Conservation (phyloP, 2,797 vertebrate species). For the Chrosomus eos region DNA sequence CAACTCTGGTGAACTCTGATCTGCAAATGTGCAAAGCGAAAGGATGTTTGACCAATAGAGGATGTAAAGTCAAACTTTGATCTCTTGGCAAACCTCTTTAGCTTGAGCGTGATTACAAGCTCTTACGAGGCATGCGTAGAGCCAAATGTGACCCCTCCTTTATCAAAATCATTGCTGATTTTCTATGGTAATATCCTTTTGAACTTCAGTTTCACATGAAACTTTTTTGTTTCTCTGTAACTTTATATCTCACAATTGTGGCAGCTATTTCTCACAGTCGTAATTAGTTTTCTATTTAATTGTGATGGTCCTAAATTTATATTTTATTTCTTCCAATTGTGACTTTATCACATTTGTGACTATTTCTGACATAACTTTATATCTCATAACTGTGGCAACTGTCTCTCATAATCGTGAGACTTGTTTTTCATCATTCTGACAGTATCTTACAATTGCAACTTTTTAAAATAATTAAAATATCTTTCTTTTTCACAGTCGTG, state of each 20-base stretch:
- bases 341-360: not conserved
- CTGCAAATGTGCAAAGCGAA: not conserved
- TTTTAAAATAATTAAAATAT: too few species aligned
- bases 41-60: not conserved
- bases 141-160: not conserved
- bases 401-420: not conserved
- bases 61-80: not conserved
- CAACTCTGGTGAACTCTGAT: constrained; percentile 31
- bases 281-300: not conserved
- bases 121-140: not conserved
- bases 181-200: not conserved
- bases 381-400: not conserved
- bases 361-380: not conserved
- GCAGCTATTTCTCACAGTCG: not conserved
- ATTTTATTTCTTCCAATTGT: not conserved
- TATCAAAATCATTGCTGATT: not conserved
- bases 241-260: not conserved
- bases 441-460: not conserved
- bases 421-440: not conserved
- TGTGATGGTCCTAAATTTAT: not conserved
- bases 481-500: not conserved
- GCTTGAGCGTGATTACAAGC: not conserved
- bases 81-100: not conserved
- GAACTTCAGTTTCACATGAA: not conserved
- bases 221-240: not conserved